Evolutionary conservation across 2,888 invertebrate species (phyloP).

Genomic region (Sesia apiformis): DNA sequence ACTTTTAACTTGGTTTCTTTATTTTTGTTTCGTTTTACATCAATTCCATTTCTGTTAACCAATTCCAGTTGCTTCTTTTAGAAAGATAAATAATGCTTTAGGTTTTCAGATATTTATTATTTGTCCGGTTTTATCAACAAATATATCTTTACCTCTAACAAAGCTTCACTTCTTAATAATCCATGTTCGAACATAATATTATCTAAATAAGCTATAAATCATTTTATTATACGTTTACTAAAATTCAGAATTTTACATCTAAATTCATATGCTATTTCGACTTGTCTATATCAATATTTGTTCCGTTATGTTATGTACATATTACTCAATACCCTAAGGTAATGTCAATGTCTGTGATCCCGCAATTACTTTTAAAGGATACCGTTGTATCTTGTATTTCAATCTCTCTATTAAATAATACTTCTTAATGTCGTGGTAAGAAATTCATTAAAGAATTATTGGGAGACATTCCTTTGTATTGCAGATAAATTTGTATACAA

Average conservation of each 20-base stretch:
- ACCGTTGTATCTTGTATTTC: conserved; percentile 21
- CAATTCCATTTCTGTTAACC: conserved; percentile 60
- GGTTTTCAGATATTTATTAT: no score
- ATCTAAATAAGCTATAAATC: no score
- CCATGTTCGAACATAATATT: no score
- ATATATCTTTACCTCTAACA: no score
- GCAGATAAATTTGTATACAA: not conserved
- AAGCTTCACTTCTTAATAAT: no score
- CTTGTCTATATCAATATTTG: conserved; percentile 44
- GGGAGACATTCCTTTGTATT: not conserved
- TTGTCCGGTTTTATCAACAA: no score
- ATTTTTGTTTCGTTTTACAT: conserved; percentile 39
- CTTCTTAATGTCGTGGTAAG: not conserved
- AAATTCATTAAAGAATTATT: not conserved
- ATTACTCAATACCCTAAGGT: conserved; percentile 39
- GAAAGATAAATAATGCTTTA: no score
- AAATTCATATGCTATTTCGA: conserved; percentile 20
- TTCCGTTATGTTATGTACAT: conserved; percentile 54
- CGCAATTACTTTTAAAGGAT: conserved; percentile 52
- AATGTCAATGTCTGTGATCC: conserved; percentile 54
- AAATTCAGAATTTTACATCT: conserved; percentile 6
- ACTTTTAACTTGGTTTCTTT: conserved; percentile 56
- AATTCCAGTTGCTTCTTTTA: conserved; percentile 30
- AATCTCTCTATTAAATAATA: conserved; percentile 6
- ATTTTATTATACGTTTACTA: no score